Conservation (phyloP, 30 jellyfish, hydroid and myxozoan genomes). For the Aurelia sp. region DNA sequence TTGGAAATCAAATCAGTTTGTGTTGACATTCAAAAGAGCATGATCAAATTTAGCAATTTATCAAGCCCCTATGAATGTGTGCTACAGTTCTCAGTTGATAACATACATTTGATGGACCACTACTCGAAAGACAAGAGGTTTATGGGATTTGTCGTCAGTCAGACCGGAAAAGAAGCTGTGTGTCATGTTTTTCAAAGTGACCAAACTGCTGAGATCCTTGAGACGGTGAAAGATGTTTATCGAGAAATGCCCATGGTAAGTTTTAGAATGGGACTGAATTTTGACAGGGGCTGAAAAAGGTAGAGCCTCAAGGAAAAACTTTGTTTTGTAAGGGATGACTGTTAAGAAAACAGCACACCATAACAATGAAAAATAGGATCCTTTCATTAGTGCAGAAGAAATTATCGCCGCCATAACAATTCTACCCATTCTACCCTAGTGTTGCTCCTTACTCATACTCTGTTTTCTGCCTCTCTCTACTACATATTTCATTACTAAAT, state of each 20-base stretch:
- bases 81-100: conserved; percentile 72
- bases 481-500: no score
- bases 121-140: conserved; percentile 69
- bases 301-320: no score
- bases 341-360: no score
- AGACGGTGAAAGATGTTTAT: conserved; percentile 69
- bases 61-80: conserved; percentile 80
- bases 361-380: no score
- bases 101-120: conserved; percentile 63
- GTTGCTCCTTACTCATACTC: no score
- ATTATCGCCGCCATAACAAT: no score
- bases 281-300: no score
- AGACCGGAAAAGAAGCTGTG: conserved; percentile 91
- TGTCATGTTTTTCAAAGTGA: conserved; percentile 92
- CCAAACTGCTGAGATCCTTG: conserved; percentile 80
- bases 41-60: conserved; percentile 58
- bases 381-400: no score
- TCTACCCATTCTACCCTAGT: no score
- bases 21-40: conserved; percentile 65
- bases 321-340: no score
- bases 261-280: no score
- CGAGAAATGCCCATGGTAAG: conserved; percentile 69
- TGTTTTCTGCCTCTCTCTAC: no score
- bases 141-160: conserved; percentile 83
- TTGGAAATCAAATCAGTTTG: conserved; percentile 74